A percentile compares a stretch with the other conserved stretches of the same genome.
Conservation (phyloP, 2,797 vertebrate species). For the Potorous gilbertii region DNA sequence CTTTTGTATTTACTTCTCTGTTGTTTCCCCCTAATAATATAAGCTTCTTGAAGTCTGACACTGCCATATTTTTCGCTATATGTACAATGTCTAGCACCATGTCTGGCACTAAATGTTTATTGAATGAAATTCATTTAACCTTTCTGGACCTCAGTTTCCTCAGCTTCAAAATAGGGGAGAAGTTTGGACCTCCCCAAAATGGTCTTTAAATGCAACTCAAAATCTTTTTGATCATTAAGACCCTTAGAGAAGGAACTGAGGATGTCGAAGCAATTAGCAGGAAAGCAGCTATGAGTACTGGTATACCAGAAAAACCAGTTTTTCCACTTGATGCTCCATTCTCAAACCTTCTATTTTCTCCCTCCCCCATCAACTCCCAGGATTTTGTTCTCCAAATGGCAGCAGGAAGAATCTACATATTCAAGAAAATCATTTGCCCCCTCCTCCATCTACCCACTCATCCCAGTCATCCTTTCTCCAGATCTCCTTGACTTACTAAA, state of each 20-base stretch:
- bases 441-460: background rate
- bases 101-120: background rate
- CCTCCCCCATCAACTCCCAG: too few species aligned
- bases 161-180: background rate
- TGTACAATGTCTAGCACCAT: background rate
- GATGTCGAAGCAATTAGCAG: background rate
- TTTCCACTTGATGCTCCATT: background rate
- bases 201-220: background rate
- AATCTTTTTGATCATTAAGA: background rate
- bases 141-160: background rate
- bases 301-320: background rate
- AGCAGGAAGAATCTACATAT: background rate
- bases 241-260: background rate
- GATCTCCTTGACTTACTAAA: background rate
- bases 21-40: background rate
- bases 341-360: background rate
- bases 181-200: background rate
- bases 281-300: background rate
- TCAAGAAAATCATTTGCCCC: background rate
- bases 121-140: background rate
- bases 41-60: background rate
- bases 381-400: background rate
- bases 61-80: background rate
- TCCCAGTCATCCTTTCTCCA: background rate
- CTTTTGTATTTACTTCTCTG: background rate